These are phyloP conservation scores for Heliothis subflexa DNA, from an alignment of 1,140 invertebrate species.

Conservation along the genomic window DNA sequence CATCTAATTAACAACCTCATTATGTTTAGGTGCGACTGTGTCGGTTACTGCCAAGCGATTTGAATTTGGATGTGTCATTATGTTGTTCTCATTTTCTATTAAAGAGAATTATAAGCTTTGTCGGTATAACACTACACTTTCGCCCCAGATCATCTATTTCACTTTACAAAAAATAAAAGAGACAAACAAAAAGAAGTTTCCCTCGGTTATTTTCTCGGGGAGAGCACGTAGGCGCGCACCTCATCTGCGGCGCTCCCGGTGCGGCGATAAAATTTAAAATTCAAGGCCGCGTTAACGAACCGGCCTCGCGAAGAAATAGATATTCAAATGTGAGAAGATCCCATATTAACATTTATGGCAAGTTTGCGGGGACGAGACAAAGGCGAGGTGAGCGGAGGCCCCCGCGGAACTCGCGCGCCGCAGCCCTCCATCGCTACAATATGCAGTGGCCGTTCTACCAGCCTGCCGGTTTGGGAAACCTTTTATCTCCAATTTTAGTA, in stretches of 20 bases:
- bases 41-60: background rate
- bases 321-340: slow-evolving; percentile 85
- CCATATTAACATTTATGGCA: slow-evolving; percentile 86
- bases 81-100: background rate
- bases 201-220: slow-evolving; percentile 77
- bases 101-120: background rate
- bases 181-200: slow-evolving; percentile 74
- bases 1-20: slow-evolving; percentile 40
- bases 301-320: slow-evolving; percentile 85
- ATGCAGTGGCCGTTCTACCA: slow-evolving; percentile 48
- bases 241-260: slow-evolving; percentile 78
- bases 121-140: slow-evolving; percentile 4
- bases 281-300: slow-evolving; percentile 86
- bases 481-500: slow-evolving; percentile 37
- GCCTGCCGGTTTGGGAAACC: slow-evolving; percentile 14
- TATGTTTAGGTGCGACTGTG: slow-evolving; percentile 14
- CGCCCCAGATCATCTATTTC: slow-evolving; percentile 54
- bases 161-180: slow-evolving; percentile 62
- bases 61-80: background rate
- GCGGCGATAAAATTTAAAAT: slow-evolving; percentile 86
- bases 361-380: slow-evolving; percentile 84
- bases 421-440: slow-evolving; percentile 53
- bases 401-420: slow-evolving; percentile 58
- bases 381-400: slow-evolving; percentile 65
- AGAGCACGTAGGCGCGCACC: slow-evolving; percentile 83